Evolutionary conservation across 1,140 invertebrate genomes (phyloP).

Genomic region (Semibalanus balanoides): DNA sequence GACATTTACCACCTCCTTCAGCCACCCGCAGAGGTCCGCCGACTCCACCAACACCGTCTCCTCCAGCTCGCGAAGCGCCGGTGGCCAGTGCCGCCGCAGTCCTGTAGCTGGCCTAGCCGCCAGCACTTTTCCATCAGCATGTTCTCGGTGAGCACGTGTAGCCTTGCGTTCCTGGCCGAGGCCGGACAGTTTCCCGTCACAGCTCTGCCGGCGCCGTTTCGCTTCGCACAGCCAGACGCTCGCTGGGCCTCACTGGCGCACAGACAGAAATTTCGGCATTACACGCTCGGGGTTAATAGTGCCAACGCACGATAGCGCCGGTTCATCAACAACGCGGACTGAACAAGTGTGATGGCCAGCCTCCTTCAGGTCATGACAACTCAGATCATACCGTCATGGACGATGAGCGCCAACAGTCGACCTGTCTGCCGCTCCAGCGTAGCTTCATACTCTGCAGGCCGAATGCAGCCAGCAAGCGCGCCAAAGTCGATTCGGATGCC

Average conservation of each 20-base stretch:
- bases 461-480: slow-evolving; percentile 28
- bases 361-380: slow-evolving; percentile 38
- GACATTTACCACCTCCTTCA: not conserved
- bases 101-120: slow-evolving; percentile 17
- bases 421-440: slow-evolving; percentile 35
- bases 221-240: not conserved
- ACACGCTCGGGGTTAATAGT: too few species aligned
- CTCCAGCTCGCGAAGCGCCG: not conserved
- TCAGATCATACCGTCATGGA: slow-evolving; percentile 36
- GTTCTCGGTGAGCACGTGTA: slow-evolving; percentile 16
- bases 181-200: slow-evolving; percentile 10
- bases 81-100: not conserved
- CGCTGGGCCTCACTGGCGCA: too few species aligned
- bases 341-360: slow-evolving; percentile 37
- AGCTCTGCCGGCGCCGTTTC: not conserved
- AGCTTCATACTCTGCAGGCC: slow-evolving; percentile 31
- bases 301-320: slow-evolving; percentile 34
- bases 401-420: slow-evolving; percentile 37
- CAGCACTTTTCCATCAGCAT: slow-evolving; percentile 18
- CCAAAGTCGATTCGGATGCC: slow-evolving; percentile 23
- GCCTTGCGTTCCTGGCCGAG: slow-evolving; percentile 17
- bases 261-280: too few species aligned
- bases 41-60: not conserved
- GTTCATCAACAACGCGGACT: slow-evolving; percentile 36
- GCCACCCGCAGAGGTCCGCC: not conserved